A percentile compares a stretch with the other conserved stretches of the same genome.
phyloP scores from a whole-genome alignment of 2,797 vertebrate genomes.

The Squalus acanthias region DNA sequence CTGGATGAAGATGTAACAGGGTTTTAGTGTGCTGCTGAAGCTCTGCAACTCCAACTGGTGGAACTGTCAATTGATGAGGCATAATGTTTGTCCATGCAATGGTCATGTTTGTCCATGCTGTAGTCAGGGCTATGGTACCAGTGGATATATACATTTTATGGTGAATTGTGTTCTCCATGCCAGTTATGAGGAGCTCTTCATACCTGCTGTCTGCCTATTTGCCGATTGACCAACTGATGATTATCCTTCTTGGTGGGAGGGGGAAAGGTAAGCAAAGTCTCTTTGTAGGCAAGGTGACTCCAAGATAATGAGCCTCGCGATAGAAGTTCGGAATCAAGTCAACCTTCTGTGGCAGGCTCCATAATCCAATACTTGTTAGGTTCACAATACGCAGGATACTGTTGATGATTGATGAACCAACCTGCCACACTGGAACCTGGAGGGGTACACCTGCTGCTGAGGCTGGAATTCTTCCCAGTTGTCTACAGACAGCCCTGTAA shows the following conservation, averaged over 20 bases:
- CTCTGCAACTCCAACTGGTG: too few species aligned
- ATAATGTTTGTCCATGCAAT: too few species aligned
- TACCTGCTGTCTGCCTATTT: neutral
- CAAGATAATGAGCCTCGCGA: neutral
- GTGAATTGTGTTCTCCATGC: neutral
- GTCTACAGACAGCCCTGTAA: neutral
- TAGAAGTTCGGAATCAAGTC: neutral
- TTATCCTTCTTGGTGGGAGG: too few species aligned
- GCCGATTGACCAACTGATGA: neutral
- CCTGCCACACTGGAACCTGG: neutral
- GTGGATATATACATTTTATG: too few species aligned
- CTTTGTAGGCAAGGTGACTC: neutral
- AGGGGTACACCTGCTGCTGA: neutral
- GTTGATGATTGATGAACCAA: neutral
- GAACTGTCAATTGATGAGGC: too few species aligned
- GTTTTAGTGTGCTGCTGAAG: too few species aligned
- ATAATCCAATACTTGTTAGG: neutral
- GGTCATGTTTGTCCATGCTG: too few species aligned
- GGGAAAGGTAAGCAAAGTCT: neutral
- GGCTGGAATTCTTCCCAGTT: neutral
- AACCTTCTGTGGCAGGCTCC: neutral
- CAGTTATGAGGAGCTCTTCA: neutral
- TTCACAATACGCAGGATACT: neutral
- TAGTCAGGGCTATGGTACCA: too few species aligned
- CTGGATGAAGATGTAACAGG: neutral